Evolutionary conservation across 2,113 vertebrate species (phyloP), one percentile per base, ranked within the genome.

Genomic region (Forbesichthys papilliferus): DNA sequence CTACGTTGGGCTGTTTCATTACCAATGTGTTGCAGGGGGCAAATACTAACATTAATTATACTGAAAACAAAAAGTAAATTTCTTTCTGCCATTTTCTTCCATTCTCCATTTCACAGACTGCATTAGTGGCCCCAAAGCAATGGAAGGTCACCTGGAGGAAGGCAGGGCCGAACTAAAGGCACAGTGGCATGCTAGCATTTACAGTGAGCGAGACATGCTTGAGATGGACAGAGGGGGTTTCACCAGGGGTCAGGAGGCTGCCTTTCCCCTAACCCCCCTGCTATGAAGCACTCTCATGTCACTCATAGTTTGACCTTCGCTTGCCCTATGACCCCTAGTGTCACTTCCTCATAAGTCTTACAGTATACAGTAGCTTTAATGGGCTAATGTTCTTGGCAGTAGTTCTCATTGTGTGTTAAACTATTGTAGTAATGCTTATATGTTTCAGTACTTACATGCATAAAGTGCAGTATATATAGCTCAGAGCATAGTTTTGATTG

Each of bases 311-410:
- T 86, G 63, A 82, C 80, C 71, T 88, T 90, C 4, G 16, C 74
- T 53, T 83, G 70, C 75, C 83, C 80, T 4, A 0, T 27, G 3
- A 46, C 54, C 62, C 84, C 87, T 53, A 69, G 64, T 4, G 68
- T 47, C 61, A 94, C 95, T 13, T 95, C 94, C 84, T 90, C 84
- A 54, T 88, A 60, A 86, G 46, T 63, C 55, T 48, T 16, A 5
- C 18, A 12, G 57, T 16, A 11, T 34, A 18, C 54, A n/a, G n/a
- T 58, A 27, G 2, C 27, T 54, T 16, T n/a, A 8, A 13, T 54
- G 52, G 3, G 13, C 52, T 54, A 14, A 54, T 16, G 27, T n/a
- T 54, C 36, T 54, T 54, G 27, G 2, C 20, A 27, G 20, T 2
- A 27, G 20, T 13, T n/a, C n/a, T 14, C 52, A 3, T 42, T 42